phyloP scores from a whole-genome alignment of 2,888 invertebrate species.

The Tachystola acroxantha region DNA sequence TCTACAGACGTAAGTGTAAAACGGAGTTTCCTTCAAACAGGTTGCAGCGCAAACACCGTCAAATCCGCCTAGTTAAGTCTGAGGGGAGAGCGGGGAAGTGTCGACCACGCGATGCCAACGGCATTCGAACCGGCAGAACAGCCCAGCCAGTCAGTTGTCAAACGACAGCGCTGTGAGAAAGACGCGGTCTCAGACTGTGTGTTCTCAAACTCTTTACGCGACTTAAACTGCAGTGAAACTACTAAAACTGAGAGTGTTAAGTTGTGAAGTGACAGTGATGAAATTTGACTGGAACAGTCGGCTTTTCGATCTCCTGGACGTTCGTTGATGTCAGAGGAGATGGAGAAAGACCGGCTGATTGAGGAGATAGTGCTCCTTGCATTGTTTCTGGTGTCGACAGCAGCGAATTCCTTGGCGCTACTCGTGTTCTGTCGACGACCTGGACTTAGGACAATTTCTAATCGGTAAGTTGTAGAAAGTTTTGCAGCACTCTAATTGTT shows the following conservation, averaged over 20 bases:
- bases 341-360: conserved; percentile 67
- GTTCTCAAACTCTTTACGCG: conserved; percentile 66
- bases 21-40: too few relatives aligned
- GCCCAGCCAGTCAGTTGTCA: conserved; percentile 55
- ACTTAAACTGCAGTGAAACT: conserved; percentile 57
- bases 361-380: conserved; percentile 72
- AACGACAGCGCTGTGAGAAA: conserved; percentile 63
- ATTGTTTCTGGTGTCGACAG: conserved; percentile 81
- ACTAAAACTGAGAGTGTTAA: conserved; percentile 58
- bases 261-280: conserved; percentile 70
- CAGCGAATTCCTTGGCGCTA: conserved; percentile 85
- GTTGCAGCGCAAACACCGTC: not conserved
- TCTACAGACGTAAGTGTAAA: too few relatives aligned
- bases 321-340: conserved; percentile 69
- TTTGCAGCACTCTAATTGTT: not conserved
- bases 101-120: conserved; percentile 6
- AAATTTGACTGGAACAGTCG: conserved; percentile 58
- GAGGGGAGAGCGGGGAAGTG: conserved; percentile 24
- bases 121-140: conserved; percentile 15
- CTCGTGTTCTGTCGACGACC: conserved; percentile 86
- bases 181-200: conserved; percentile 70
- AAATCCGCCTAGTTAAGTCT: conserved; percentile 7
- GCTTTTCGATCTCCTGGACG: conserved; percentile 65
- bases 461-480: conserved; percentile 77
- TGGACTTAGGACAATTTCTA: conserved; percentile 86